Base-by-base conservation (phyloP, 2,888 invertebrate genomes). In the Thera britannica region DNA sequence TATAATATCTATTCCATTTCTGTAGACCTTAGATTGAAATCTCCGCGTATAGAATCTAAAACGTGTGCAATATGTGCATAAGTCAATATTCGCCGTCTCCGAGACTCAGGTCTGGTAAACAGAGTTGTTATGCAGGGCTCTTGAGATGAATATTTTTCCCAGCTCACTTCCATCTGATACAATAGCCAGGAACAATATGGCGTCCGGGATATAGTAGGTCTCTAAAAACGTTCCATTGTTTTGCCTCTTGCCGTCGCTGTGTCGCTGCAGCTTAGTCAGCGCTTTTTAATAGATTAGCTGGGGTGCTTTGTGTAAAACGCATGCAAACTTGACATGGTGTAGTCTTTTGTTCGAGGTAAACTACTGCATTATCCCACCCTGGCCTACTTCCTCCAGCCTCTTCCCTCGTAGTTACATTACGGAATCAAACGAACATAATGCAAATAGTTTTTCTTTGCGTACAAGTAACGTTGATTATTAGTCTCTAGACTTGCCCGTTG, bases 161-260 rank as follows among this genome's bases (percentile, higher is more conserved):
- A 71, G 75, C 70, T 62, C 72, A 62, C 76, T 66, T 63, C 61
- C 65, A 54, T 73, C 77, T 74, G 70, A 73, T 72, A 83, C 79
- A 83, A 83, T 82, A 77, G 76, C 72, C 58, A 61, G 70, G 79
- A 74, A 80, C 80, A 83, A 83, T 83, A 83, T 77, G 77, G 77
- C 77, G 75, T 73, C 67, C 75, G 74, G 78, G 76, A 79, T 82
- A 78, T 75, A 41, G 74, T 74, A 74, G 72, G 80, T 76, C 79
- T 74, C 76, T 77, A 79, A 83, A 80, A 82, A 77, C 72, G 72
- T 77, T 76, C 79, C 72, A 77, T 83, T 83, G 83, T 83, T 83
- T 83, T 78, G 68, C 56, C 70, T 75, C 73, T 79, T 70, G 73
- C 41, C 41, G 41, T 41, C 41, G 74, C 70, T 65, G 77, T 74